Evolutionary conservation across 2,113 vertebrate species (phyloP).

Genomic region (Ammodytes marinus): DNA sequence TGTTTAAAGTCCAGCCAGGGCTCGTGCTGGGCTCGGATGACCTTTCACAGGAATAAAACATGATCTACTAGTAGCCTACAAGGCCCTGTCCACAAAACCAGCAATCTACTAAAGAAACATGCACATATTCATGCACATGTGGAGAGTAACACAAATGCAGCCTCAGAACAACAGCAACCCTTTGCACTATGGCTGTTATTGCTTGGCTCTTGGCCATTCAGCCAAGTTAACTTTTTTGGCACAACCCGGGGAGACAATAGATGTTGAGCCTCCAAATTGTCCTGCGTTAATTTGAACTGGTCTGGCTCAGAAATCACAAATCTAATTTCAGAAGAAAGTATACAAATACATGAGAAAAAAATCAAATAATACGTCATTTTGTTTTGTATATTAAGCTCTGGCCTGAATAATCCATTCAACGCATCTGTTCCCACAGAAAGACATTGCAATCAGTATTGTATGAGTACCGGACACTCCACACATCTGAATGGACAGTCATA

Average conservation of each 20-base stretch:
- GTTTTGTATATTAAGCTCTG: conserved; percentile 1
- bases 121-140: background rate
- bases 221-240: conserved; percentile 19
- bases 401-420: background rate
- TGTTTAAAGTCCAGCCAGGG: conserved; percentile 74
- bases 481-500: conserved; percentile 2
- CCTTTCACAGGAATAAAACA: conserved; percentile 59
- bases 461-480: background rate
- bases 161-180: background rate
- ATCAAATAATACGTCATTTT: conserved; percentile 24
- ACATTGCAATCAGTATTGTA: background rate
- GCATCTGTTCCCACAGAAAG: conserved; percentile 3
- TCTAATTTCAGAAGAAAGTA: conserved; percentile 41
- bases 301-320: conserved; percentile 14
- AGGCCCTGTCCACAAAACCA: background rate
- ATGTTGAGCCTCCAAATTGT: conserved; percentile 24
- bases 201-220: background rate
- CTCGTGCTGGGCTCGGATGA: conserved; percentile 63
- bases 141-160: background rate
- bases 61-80: conserved; percentile 10
- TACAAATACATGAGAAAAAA: conserved; percentile 42
- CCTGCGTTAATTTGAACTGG: conserved; percentile 13
- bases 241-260: conserved; percentile 1
- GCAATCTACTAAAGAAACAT: conserved; percentile 10
- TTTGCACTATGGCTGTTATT: background rate